These are phyloP conservation scores for Petrolisthes cinctipes DNA, from an alignment of 2,888 invertebrate genomes.

Conservation along the genomic window DNA sequence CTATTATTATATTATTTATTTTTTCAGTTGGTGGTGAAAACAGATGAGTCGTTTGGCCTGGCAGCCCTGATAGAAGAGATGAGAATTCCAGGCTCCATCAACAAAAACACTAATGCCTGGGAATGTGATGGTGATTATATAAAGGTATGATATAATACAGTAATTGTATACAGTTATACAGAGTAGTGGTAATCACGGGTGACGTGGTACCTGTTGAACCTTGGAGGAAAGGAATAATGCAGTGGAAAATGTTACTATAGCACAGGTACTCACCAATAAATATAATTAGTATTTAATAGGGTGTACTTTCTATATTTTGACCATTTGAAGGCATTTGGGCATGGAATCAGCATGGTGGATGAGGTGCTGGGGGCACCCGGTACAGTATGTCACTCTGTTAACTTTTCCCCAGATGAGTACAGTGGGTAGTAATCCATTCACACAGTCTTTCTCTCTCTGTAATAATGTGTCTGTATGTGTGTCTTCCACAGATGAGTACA, in stretches of 20 bases:
- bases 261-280: no score
- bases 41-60: slow-evolving; percentile 35
- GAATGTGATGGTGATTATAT: slow-evolving; percentile 44
- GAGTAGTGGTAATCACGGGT: background rate
- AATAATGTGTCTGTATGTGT: no score
- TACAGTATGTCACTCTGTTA: no score
- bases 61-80: slow-evolving; percentile 50
- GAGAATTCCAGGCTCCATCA: slow-evolving; percentile 28
- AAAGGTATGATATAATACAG: slow-evolving; percentile 4
- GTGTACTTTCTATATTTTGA: no score
- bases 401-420: slow-evolving; percentile 23
- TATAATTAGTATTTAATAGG: no score
- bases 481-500: slow-evolving; percentile 18
- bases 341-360: no score
- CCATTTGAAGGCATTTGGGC: no score
- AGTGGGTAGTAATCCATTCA: background rate
- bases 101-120: slow-evolving; percentile 41
- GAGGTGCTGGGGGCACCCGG: no score
- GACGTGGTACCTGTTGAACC: background rate
- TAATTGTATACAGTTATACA: background rate
- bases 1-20: background rate
- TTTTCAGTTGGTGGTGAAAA: slow-evolving; percentile 39
- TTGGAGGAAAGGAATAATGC: no score
- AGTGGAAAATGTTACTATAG: no score
- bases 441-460: no score